A percentile compares a stretch with the other conserved stretches of the same genome.
phyloP scores from a whole-genome alignment of 2,113 vertebrate species.

The Nestor notabilis region DNA sequence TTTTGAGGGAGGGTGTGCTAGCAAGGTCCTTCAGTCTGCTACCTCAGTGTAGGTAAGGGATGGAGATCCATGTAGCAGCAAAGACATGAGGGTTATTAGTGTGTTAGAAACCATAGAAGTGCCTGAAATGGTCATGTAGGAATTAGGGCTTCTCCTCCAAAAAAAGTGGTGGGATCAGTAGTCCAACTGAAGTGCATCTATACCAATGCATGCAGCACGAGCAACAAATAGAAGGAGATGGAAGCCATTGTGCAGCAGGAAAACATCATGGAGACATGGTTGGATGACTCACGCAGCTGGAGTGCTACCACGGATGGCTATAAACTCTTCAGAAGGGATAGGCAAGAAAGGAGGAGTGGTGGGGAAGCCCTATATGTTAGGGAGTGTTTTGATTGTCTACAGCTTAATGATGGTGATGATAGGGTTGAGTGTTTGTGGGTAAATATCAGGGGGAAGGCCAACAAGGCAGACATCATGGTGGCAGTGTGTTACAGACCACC shows the following conservation, averaged over 20 bases:
- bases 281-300: background rate
- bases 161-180: background rate
- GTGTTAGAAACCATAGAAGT: background rate
- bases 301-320: background rate
- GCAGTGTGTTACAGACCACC: background rate
- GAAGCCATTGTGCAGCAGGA: background rate
- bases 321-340: background rate
- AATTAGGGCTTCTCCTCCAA: background rate
- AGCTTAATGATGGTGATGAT: background rate
- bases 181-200: background rate
- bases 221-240: background rate
- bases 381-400: background rate
- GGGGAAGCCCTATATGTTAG: background rate
- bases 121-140: background rate
- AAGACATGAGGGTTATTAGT: accelerated
- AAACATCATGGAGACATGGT: background rate
- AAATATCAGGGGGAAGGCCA: background rate
- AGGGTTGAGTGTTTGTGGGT: background rate
- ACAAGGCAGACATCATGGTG: too few relatives aligned
- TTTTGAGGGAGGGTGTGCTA: background rate
- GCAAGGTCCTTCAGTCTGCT: background rate
- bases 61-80: background rate
- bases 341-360: background rate
- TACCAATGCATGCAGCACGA: background rate
- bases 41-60: too few relatives aligned